phyloP scores from a whole-genome alignment of 2,888 invertebrate species.

The Sicus ferrugineus region DNA sequence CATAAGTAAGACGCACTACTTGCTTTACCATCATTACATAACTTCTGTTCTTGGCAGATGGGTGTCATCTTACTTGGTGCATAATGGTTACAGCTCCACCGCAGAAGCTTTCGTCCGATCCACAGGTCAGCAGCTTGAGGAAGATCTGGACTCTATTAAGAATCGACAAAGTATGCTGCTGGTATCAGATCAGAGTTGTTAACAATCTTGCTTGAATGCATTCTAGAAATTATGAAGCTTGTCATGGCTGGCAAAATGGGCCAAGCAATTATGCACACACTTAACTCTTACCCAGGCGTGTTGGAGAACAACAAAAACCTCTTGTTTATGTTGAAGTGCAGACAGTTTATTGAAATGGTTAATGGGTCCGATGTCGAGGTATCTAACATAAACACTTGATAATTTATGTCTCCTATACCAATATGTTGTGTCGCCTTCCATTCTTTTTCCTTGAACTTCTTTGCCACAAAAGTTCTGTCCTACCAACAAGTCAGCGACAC shows the following conservation, averaged over 20 bases:
- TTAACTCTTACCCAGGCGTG: conserved; percentile 90
- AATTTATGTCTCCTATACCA: conserved; percentile 3
- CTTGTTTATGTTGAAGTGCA: conserved; percentile 94
- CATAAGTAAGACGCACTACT: conserved; percentile 73
- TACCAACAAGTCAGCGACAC: conserved; percentile 38
- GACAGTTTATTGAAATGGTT: conserved; percentile 99
- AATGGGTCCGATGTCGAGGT: conserved; percentile 86
- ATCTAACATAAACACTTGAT: conserved; percentile 52
- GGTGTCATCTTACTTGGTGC: conserved; percentile 96
- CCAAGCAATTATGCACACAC: conserved; percentile 91
- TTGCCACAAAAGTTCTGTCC: conserved; percentile 45
- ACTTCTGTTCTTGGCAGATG: no score
- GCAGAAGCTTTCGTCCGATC: conserved; percentile 94
- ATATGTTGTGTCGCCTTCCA: neutral
- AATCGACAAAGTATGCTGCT: conserved; percentile 86
- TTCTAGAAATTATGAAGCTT: conserved; percentile 87
- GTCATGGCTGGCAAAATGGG: conserved; percentile 93
- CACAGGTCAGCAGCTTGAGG: conserved; percentile 88
- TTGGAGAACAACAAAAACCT: conserved; percentile 90
- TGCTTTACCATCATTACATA: neutral
- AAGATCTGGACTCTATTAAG: conserved; percentile 92
- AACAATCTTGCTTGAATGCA: neutral
- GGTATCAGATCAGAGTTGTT: neutral
- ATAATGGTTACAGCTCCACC: conserved; percentile 96
- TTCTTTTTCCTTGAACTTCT: conserved; percentile 3